Evolutionary conservation across 1,140 invertebrate species (phyloP).

Genomic region (Drosophila gunungcola): DNA sequence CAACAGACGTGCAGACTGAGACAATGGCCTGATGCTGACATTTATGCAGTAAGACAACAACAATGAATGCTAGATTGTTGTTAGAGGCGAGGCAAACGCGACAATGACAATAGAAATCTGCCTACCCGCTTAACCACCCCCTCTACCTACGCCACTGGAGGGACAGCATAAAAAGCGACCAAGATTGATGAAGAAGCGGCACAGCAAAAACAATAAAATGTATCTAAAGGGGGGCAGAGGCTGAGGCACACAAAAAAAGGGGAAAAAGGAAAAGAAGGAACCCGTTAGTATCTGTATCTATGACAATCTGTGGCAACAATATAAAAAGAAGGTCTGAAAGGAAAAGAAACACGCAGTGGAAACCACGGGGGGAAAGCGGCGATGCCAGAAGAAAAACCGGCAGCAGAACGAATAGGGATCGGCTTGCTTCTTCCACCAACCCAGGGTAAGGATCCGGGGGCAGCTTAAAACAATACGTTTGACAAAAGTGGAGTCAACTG

Average conservation of each 20-base stretch:
- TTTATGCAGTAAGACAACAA: slow-evolving; percentile 76
- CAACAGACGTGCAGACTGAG: slow-evolving; percentile 28
- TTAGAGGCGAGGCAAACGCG: slow-evolving; percentile 52
- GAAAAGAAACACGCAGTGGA: slow-evolving; percentile 40
- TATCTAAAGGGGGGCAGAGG: slow-evolving; percentile 35
- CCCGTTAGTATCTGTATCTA: slow-evolving; percentile 54
- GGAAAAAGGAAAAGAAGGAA: slow-evolving; percentile 1
- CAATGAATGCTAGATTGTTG: slow-evolving; percentile 47
- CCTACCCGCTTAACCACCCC: slow-evolving; percentile 1
- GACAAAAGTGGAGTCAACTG: slow-evolving; percentile 83
- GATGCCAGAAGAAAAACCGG: slow-evolving; percentile 9
- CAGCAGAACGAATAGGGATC: slow-evolving; percentile 39
- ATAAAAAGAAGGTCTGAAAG: slow-evolving; percentile 29
- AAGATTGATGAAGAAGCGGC: slow-evolving; percentile 76
- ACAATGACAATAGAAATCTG: slow-evolving; percentile 56
- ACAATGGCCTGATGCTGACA: slow-evolving; percentile 75
- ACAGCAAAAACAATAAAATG: slow-evolving; percentile 74
- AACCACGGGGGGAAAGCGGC: slow-evolving; percentile 13
- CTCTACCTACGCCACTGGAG: slow-evolving; percentile 5
- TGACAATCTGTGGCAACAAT: slow-evolving; percentile 55
- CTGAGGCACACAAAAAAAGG: slow-evolving; percentile 4
- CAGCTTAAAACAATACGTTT: slow-evolving; percentile 77
- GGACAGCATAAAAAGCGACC: slow-evolving; percentile 63
- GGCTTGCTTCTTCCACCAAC: not conserved
- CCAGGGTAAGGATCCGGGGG: not conserved